Evolutionary conservation across 2,797 vertebrate species (phyloP).

Genomic region (Cyclopterus lumpus): DNA sequence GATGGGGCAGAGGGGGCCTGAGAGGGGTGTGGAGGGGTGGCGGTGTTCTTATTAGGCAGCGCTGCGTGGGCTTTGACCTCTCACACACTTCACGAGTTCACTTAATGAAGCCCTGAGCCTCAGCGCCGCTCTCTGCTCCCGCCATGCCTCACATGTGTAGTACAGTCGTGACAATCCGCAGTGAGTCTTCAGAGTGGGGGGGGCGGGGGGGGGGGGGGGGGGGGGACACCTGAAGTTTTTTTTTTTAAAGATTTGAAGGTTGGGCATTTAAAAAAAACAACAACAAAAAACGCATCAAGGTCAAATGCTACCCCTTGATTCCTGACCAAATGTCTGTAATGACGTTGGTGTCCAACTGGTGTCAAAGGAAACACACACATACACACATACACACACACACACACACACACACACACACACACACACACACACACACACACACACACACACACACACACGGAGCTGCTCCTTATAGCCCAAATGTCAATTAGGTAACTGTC

Average conservation of each 20-base stretch:
- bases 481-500: background rate
- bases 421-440: background rate
- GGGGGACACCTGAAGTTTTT: background rate
- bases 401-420: no score
- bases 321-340: background rate
- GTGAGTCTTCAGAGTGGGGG: background rate
- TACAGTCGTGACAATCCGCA: background rate
- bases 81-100: slow-evolving; percentile 76
- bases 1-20: slow-evolving; percentile 23
- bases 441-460: background rate
- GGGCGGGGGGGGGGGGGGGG: no score
- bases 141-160: background rate
- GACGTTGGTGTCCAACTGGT: background rate
- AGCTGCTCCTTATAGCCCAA: background rate
- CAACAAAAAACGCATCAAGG: background rate
- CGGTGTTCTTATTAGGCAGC: slow-evolving; percentile 68
- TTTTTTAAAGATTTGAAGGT: no score
- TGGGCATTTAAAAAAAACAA: no score
- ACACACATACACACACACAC: background rate
- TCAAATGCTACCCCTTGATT: background rate
- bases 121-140: background rate
- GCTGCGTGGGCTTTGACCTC: slow-evolving; percentile 73
- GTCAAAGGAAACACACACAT: background rate
- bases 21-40: slow-evolving; percentile 16
- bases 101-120: slow-evolving; percentile 51